A percentile compares a stretch with the other conserved stretches of the same genome.
Conservation (phyloP, 2,888 invertebrate genomes). For the Drosophila limbata region DNA sequence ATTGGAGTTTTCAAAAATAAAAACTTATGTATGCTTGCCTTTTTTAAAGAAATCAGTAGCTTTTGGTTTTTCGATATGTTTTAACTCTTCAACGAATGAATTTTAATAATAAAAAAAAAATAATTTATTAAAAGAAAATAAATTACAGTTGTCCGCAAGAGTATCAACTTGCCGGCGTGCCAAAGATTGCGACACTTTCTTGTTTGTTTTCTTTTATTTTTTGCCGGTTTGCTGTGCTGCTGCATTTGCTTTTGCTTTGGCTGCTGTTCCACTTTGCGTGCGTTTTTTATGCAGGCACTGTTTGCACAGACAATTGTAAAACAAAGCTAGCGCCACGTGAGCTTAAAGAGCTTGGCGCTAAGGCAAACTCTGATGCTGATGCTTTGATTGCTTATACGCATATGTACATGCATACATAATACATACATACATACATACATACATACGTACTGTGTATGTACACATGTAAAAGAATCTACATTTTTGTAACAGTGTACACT, state of each 20-base stretch:
- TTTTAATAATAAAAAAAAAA: no score
- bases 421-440: background rate
- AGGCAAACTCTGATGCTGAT: conserved; percentile 10
- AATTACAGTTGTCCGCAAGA: no score
- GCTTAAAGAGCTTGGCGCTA: conserved; percentile 46
- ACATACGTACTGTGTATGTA: no score
- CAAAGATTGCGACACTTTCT: background rate
- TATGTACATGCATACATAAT: background rate
- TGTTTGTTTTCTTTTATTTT: background rate
- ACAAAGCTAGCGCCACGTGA: conserved; percentile 54
- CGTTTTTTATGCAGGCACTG: conserved; percentile 24
- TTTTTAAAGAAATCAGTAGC: no score
- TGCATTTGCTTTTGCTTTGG: conserved; percentile 41
- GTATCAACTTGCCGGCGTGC: background rate
- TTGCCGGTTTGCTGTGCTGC: conserved; percentile 20
- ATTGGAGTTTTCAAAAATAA: no score
- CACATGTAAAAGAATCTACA: background rate
- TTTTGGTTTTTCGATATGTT: no score
- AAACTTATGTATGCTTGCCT: no score
- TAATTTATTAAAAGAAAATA: no score
- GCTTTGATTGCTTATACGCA: conserved; percentile 47
- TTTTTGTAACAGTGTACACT: conserved; percentile 8
- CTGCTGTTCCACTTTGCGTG: conserved; percentile 42
- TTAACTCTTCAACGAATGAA: no score
- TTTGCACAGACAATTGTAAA: conserved; percentile 60